Base-by-base conservation (phyloP, 2,113 vertebrate species). In the Ailuropoda melanoleuca region DNA sequence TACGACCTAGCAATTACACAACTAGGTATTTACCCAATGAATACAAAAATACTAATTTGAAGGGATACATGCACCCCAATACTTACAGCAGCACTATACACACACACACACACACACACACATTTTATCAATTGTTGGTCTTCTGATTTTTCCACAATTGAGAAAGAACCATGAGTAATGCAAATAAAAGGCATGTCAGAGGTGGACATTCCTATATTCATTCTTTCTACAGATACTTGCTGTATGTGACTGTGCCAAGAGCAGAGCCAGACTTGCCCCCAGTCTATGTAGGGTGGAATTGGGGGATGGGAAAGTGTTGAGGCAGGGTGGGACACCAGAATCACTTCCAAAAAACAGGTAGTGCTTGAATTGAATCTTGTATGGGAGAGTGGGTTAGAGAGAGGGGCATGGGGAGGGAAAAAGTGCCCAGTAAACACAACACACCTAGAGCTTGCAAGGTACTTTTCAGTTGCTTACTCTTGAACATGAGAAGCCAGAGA, bases 111-210 rank as follows among this genome's bases (percentile, higher is more conserved):
- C 12, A 72, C 9, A 43, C 23, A 43, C 19, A 43, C 21, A 72
- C 46, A 74, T 93, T 96, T 95, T 77, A 81, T 64, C 19, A 66
- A 15, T 85, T 86, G 43, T 39, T 21, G 31, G 66, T 87, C 72
- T 91, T 68, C 43, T 48, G 3, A 39, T 50, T 72, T 88, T 96
- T 84, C 23, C 48, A 80, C 31, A 93, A 29, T 23, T 94, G 72
- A 50, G 95, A 88, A 62, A 86, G 26, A 62, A 85, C 17, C 8
- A 18, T 8, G 11, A 68, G 18, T 43, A 50, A 92, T n/a, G 26
- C 19, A 43, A 29, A 46, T 48, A n/a, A 80, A 75, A 50, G 43
- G 2, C 4, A 13, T 48, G 23, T 64, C 60, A 50, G 26, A 80
- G 62, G 43, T 66, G 43, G 53, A 13, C 12, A 56, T 62, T 83